A percentile compares a stretch with the other conserved stretches of the same genome.
Conservation (phyloP, 2,797 vertebrate species). For the Cuculus canorus region DNA sequence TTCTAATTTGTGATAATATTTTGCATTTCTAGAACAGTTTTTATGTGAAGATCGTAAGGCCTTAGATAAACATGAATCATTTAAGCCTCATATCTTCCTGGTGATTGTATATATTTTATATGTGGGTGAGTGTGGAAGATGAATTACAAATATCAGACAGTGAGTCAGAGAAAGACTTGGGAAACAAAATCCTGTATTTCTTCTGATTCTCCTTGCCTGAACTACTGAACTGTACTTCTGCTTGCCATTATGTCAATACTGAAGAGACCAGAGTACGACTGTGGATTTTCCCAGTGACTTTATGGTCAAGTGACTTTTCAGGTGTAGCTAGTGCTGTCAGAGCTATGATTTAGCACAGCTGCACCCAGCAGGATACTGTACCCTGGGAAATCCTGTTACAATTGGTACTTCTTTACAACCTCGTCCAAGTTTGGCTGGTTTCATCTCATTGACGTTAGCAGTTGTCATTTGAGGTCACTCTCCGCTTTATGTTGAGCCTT, state of each 20-base stretch:
- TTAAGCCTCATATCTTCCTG: conserved; percentile 26
- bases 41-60: conserved; percentile 44
- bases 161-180: conserved; percentile 37
- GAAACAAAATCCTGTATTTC: conserved; percentile 15
- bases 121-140: conserved; percentile 51
- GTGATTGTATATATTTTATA: conserved; percentile 36
- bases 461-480: conserved; percentile 77
- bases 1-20: conserved; percentile 63
- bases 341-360: neutral
- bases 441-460: conserved; percentile 77
- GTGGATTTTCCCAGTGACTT: neutral
- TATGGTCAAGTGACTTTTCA: neutral
- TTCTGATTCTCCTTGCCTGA: neutral
- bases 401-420: conserved; percentile 70
- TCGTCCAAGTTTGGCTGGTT: conserved; percentile 77
- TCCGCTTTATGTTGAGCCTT: conserved; percentile 78
- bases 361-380: neutral
- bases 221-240: neutral
- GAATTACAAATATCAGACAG: conserved; percentile 62
- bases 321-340: neutral
- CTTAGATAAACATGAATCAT: conserved; percentile 66
- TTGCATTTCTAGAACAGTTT: conserved; percentile 46
- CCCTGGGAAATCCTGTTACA: neutral
- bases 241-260: neutral
- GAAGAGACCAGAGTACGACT: neutral